These are phyloP conservation scores for Corythaixoides concolor DNA, from an alignment of 2,113 vertebrate genomes.

Conservation along the genomic window DNA sequence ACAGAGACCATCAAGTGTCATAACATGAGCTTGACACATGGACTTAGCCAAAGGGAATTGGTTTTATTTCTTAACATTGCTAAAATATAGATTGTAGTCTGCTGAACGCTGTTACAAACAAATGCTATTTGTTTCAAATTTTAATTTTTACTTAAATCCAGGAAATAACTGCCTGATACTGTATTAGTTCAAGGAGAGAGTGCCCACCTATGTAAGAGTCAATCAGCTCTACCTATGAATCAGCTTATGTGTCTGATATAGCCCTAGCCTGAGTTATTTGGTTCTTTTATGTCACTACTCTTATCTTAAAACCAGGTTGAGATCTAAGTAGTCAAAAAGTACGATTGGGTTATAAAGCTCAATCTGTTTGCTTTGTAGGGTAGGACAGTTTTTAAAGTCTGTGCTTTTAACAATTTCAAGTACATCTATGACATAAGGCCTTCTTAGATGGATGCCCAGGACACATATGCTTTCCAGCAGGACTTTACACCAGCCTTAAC, in stretches of 20 bases:
- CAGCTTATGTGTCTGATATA: neutral
- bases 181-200: neutral
- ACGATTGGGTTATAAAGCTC: neutral
- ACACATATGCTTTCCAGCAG: neutral
- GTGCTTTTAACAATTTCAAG: conserved; percentile 20
- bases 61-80: neutral
- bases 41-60: neutral
- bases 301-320: neutral
- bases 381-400: neutral
- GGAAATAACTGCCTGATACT: neutral
- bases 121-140: neutral
- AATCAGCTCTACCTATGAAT: neutral
- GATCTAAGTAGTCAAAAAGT: neutral
- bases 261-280: neutral
- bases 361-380: neutral
- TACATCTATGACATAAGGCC: neutral
- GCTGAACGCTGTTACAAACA: neutral
- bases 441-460: neutral
- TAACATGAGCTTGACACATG: neutral
- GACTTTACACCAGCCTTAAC: neutral
- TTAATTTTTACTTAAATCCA: neutral
- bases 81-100: neutral
- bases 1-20: neutral
- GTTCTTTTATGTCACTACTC: neutral
- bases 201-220: neutral